Evolutionary conservation across 2,113 vertebrate species (phyloP).

Genomic region (Cryptomyrus ogoouensis): DNA sequence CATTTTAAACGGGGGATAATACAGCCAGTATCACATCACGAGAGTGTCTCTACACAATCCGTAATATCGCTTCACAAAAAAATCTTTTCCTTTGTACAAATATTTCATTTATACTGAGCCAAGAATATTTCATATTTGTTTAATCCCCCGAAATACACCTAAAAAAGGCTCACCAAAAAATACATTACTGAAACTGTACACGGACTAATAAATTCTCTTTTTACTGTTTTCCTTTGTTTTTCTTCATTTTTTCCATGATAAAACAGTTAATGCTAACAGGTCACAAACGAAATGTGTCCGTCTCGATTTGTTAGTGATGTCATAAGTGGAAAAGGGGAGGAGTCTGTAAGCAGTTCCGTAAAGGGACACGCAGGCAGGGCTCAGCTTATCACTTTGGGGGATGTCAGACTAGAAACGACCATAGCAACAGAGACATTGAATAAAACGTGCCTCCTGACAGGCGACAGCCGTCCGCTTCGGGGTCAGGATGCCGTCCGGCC

Average conservation of each 20-base stretch:
- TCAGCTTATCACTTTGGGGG: slow-evolving; percentile 21
- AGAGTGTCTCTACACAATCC: slow-evolving; percentile 47
- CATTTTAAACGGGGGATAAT: slow-evolving; percentile 26
- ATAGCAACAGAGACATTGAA: slow-evolving; percentile 25
- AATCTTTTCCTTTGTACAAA: slow-evolving; percentile 51
- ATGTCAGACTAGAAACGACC: slow-evolving; percentile 28
- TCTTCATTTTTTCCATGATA: slow-evolving; percentile 46
- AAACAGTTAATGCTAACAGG: slow-evolving; percentile 19
- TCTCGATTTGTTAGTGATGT: slow-evolving; percentile 20
- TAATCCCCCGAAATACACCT: slow-evolving; percentile 25
- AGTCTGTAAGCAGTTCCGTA: slow-evolving; percentile 24
- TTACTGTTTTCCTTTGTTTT: slow-evolving; percentile 32
- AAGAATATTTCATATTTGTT: slow-evolving; percentile 63
- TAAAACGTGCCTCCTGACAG: slow-evolving; percentile 11
- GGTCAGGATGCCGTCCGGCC: neutral
- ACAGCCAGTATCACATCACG: slow-evolving; percentile 42
- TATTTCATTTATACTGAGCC: slow-evolving; percentile 55
- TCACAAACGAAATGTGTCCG: neutral
- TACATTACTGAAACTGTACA: slow-evolving; percentile 41
- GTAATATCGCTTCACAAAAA: slow-evolving; percentile 38
- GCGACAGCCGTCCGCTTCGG: neutral
- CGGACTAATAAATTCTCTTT: slow-evolving; percentile 28
- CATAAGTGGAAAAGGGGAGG: slow-evolving; percentile 40
- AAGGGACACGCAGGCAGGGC: neutral
- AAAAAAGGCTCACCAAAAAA: slow-evolving; percentile 34